Conservation (phyloP, 53 echinoderm and acorn worm genomes). For the Temnopleurus reevesii region DNA sequence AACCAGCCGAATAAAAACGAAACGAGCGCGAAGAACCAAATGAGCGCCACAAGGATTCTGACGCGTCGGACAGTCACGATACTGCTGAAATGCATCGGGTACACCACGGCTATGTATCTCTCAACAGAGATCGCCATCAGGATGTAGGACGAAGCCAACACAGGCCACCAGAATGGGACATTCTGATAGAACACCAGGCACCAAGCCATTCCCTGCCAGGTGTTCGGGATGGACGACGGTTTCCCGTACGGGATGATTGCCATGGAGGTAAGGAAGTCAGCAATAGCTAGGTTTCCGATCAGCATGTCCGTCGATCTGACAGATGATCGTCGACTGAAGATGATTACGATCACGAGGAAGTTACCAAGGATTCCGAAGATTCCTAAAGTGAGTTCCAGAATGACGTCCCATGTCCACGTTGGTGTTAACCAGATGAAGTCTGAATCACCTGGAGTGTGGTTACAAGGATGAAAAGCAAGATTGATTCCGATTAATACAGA, state of each 20-base stretch:
- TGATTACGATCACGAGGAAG: slow-evolving; percentile 29
- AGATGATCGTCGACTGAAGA: neutral
- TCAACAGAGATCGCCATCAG: slow-evolving; percentile 70
- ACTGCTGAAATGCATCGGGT: slow-evolving; percentile 51
- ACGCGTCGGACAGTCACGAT: slow-evolving; percentile 59
- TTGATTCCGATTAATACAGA: no score
- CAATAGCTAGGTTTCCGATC: slow-evolving; percentile 71
- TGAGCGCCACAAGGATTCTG: neutral
- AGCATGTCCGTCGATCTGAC: slow-evolving; percentile 57
- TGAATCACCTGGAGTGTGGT: neutral
- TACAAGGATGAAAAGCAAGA: no score
- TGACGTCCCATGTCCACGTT: slow-evolving; percentile 21
- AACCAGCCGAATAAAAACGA: slow-evolving; percentile 49
- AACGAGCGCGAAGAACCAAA: slow-evolving; percentile 41
- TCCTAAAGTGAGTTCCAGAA: slow-evolving; percentile 19
- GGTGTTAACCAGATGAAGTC: neutral
- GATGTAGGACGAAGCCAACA: slow-evolving; percentile 64
- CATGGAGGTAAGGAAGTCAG: slow-evolving; percentile 74
- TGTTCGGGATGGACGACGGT: slow-evolving; percentile 38
- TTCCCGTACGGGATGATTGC: slow-evolving; percentile 60
- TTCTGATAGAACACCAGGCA: slow-evolving; percentile 63
- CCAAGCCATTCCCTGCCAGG: slow-evolving; percentile 49
- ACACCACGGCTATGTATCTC: slow-evolving; percentile 69
- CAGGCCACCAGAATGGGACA: slow-evolving; percentile 65
- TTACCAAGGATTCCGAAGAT: slow-evolving; percentile 49